phyloP scores from a whole-genome alignment of 2,113 vertebrate species.

The Camelus bactrianus region DNA sequence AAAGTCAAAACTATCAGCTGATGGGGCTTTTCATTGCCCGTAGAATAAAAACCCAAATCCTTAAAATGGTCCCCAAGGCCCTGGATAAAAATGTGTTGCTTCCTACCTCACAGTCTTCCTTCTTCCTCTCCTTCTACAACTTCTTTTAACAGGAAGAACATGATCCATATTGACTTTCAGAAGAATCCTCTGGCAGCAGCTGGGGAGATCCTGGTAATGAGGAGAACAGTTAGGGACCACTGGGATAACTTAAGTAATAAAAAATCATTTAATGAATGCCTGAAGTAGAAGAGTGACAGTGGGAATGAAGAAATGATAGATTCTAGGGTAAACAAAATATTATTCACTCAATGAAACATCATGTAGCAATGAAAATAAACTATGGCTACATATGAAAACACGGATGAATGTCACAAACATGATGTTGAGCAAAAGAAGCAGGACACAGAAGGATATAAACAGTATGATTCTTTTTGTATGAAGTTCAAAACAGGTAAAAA shows the following conservation, averaged over 20 bases:
- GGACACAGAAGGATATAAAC: background rate
- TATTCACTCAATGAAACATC: background rate
- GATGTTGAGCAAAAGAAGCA: background rate
- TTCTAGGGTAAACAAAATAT: slow-evolving; percentile 21
- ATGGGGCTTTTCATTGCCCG: slow-evolving; percentile 3
- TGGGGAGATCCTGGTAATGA: background rate
- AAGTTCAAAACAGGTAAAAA: slow-evolving; percentile 18
- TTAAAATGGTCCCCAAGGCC: background rate
- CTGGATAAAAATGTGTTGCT: background rate
- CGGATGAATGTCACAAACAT: background rate
- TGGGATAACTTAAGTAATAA: slow-evolving; percentile 28
- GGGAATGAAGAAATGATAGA: slow-evolving; percentile 7
- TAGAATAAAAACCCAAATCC: slow-evolving; percentile 5
- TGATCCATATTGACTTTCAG: background rate
- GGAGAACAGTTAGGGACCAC: background rate
- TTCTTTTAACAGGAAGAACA: background rate
- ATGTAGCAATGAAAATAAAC: slow-evolving; percentile 20
- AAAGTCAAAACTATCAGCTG: background rate
- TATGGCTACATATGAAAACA: background rate
- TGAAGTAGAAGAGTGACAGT: slow-evolving; percentile 6
- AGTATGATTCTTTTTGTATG: background rate
- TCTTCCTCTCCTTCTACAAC: background rate
- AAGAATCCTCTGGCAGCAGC: background rate
- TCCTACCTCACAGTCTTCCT: background rate
- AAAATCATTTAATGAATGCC: background rate